These are phyloP conservation scores for Apteryx mantelli DNA, from an alignment of 2,113 vertebrate genomes.

Conservation along the genomic window DNA sequence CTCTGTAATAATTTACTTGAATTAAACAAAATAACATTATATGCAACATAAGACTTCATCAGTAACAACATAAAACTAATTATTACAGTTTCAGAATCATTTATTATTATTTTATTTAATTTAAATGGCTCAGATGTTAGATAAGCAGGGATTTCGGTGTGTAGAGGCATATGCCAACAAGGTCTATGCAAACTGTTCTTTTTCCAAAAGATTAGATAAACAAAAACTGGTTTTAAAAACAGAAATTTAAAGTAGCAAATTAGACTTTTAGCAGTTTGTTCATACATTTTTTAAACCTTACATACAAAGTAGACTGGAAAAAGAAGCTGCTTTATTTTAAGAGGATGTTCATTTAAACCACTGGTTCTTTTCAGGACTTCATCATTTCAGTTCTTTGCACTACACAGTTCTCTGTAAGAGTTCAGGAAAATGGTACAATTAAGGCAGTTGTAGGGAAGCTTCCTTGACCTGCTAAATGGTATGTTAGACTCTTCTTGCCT, in stretches of 20 bases:
- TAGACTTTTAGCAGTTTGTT: neutral
- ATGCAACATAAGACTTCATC: neutral
- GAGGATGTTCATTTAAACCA: neutral
- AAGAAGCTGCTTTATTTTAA: neutral
- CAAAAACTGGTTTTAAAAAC: neutral
- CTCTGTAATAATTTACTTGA: slow-evolving; percentile 18
- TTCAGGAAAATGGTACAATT: neutral
- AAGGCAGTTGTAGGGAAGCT: neutral
- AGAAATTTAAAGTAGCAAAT: neutral
- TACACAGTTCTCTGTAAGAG: no score
- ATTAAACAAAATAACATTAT: neutral
- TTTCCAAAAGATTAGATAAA: neutral
- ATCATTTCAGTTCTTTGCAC: neutral
- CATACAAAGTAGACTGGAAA: neutral
- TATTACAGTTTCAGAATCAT: neutral
- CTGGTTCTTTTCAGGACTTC: accelerated
- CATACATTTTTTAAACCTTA: neutral
- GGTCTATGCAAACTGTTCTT: neutral
- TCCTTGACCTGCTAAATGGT: neutral
- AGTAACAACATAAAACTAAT: neutral
- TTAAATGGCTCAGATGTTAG: neutral
- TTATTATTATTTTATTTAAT: neutral
- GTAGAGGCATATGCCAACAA: neutral
- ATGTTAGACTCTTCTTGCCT: neutral
- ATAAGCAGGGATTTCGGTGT: neutral